Percentiles rank a stretch among this genome's conserved stretches.
These are phyloP conservation scores for Dolomedes plantarius DNA, from an alignment of 2,888 invertebrate species.

Conservation along the genomic window DNA sequence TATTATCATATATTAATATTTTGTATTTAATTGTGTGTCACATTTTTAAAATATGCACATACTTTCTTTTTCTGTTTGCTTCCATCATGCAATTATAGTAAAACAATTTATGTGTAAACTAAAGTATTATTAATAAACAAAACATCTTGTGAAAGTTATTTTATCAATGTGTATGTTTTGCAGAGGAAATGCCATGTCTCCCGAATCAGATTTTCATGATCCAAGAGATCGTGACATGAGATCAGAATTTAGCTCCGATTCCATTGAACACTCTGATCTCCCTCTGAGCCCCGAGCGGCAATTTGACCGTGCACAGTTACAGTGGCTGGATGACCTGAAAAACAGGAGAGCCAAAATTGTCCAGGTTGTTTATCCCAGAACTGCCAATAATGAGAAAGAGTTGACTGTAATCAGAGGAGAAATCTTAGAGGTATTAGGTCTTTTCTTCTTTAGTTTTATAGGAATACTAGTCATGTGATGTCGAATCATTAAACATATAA, in stretches of 20 bases:
- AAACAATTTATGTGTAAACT: too few relatives aligned
- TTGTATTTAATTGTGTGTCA: too few relatives aligned
- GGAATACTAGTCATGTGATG: too few relatives aligned
- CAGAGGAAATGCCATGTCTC: conserved; percentile 47
- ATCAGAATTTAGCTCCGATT: conserved; percentile 78
- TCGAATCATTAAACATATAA: too few relatives aligned
- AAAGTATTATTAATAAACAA: too few relatives aligned
- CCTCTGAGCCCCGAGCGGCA: conserved; percentile 56
- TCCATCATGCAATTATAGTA: too few relatives aligned
- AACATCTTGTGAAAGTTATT: too few relatives aligned
- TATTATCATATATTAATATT: too few relatives aligned
- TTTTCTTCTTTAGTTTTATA: background rate
- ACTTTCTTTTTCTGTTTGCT: too few relatives aligned
- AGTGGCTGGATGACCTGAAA: conserved; percentile 86
- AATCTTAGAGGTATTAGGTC: conserved; percentile 89
- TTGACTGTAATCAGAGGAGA: conserved; percentile 91
- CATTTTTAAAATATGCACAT: too few relatives aligned
- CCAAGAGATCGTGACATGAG: conserved; percentile 63
- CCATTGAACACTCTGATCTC: conserved; percentile 80
- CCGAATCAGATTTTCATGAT: conserved; percentile 61
- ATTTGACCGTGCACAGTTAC: conserved; percentile 74
- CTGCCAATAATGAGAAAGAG: conserved; percentile 98
- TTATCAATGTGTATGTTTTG: too few relatives aligned
- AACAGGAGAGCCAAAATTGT: conserved; percentile 87
- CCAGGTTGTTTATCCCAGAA: conserved; percentile 95